phyloP scores from a whole-genome alignment of 2,113 vertebrate species.

The Falco punctatus region DNA sequence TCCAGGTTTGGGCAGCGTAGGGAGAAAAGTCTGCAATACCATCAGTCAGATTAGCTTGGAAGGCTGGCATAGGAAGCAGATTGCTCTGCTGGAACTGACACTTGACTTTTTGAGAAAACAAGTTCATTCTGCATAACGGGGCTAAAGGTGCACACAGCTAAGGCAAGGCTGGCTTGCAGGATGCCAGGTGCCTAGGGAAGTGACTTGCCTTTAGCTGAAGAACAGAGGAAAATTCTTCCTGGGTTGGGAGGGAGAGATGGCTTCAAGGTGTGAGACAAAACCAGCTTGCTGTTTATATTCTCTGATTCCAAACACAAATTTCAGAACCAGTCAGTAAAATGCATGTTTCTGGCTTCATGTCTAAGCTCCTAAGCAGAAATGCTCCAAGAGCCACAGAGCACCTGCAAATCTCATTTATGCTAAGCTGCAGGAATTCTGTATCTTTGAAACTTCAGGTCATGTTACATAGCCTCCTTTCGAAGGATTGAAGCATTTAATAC shows the following conservation, averaged over 20 bases:
- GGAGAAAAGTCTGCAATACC: background rate
- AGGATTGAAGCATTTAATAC: background rate
- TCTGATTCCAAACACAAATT: background rate
- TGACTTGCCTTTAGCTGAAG: background rate
- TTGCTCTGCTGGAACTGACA: background rate
- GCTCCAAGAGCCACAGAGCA: accelerated
- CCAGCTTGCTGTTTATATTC: background rate
- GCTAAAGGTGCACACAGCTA: background rate
- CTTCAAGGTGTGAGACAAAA: background rate
- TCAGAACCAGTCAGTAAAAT: background rate
- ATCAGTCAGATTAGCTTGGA: background rate
- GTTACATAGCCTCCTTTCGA: background rate
- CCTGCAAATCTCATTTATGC: background rate
- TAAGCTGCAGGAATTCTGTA: background rate
- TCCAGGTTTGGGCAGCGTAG: background rate
- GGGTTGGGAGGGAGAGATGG: background rate
- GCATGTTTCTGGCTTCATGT: background rate
- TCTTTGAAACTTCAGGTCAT: background rate
- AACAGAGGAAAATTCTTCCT: background rate
- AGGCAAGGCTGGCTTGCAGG: background rate
- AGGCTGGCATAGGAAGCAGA: background rate
- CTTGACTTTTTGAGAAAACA: background rate
- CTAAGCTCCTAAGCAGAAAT: background rate
- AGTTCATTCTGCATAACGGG: background rate
- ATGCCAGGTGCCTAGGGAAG: accelerated